Base-by-base conservation (phyloP, 2,797 vertebrate genomes). In the Notolabrus celidotus region DNA sequence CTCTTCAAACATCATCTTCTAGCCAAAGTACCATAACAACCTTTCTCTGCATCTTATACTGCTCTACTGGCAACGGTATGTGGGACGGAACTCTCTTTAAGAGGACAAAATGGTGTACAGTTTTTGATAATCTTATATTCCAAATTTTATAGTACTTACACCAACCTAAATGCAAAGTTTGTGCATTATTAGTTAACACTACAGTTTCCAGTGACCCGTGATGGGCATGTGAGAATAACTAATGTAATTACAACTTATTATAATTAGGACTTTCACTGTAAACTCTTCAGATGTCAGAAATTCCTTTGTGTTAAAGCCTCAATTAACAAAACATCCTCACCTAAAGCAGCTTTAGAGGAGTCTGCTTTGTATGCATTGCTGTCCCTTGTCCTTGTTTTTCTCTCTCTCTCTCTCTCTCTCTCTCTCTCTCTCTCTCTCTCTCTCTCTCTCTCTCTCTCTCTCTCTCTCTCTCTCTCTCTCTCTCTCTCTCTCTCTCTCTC, bases 361-460 rank as follows among this genome's bases (percentile, higher is more conserved):
- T 70, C 15, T 55, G 22, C 20, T 75, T 67, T 70, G 38, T 79
- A 83, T 66, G 29, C 67, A 77, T 52, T 50, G 56, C 43, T 53
- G 41, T 41, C 29, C 22, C 22, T 46, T 12, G 16, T 9, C 10
- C 20, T 46, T n/a, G n/a, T n/a, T n/a, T n/a, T n/a, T n/a, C 10
- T 45, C 19, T 45, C 43, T 22, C 10, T 72, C 36, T 66, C 42
- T 78, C 43, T 60, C 22, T 68, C 33, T 73, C 41, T 38, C 63
- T 69, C 38, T 77, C 62, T n/a, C 10, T 74, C 72, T 58, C 34
- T 67, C 45, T 68, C 49, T 45, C 54, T 59, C 49, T 38, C 31
- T 79, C 56, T 46, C 64, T 55, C 51, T 71, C 10, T 45, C 19
- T 45, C 43, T 22, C 10, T 72, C 36, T 66, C 42, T 78, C 43